Evolutionary conservation across 2,888 invertebrate genomes (phyloP), one percentile per base, ranked within the genome.

Genomic region (Hirtodrosophila alboralis): DNA sequence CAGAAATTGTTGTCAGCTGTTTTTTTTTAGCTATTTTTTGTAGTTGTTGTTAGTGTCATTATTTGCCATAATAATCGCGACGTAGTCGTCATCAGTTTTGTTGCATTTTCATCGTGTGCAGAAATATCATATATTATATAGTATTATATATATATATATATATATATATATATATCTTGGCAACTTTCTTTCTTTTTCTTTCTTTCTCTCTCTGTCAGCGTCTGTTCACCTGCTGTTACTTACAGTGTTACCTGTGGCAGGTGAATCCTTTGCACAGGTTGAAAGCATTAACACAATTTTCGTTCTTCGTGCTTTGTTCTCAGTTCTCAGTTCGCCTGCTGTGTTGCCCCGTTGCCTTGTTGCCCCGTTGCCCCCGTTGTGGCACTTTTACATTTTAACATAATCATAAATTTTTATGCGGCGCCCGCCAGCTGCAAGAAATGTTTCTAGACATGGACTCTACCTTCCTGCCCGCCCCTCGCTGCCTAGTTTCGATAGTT

Each of bases 321-420:
- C n/a, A n/a, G n/a, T n/a, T n/a, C n/a, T n/a, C n/a, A n/a, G n/a
- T n/a, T n/a, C n/a, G n/a, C 2, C 49, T 40, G 40, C 43, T 45
- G 43, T 3, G 16, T 36, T 41, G 26, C 45, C 13, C 8, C 28
- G 27, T 12, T 28, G 36, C 40, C 9, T 30, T 49, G 40, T 49
- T 14, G 1, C 13, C 2, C 12, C 10, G 30, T 30, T 37, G 16
- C 59, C 54, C 36, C 63, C 57, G 49, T 66, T 76, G n/a, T n/a
- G 78, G 79, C 83, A 76, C 79, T 84, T 83, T 81, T 79, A 79
- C 81, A 83, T 84, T 81, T 81, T 76, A 84, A 84, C 81, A 81
- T 81, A 84, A 81, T 81, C 85, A 81, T 84, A 81, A 81, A 81
- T 84, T 81, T 84, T 84, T 84, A 81, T 81, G 81, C 85, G 83